These are phyloP conservation scores for Spodoptera frugiperda DNA, from an alignment of 1,140 invertebrate species.

Conservation along the genomic window DNA sequence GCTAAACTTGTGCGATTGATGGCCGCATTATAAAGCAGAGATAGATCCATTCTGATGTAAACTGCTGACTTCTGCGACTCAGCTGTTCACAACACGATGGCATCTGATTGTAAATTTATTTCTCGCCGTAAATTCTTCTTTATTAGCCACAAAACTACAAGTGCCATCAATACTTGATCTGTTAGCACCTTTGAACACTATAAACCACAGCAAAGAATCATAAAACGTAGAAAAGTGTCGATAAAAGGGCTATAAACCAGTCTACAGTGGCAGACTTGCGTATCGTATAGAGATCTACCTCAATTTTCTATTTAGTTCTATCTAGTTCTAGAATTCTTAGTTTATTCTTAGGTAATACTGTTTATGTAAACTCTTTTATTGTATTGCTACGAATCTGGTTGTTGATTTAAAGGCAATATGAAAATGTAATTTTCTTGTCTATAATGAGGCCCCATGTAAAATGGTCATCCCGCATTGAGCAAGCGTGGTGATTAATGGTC, in stretches of 20 bases:
- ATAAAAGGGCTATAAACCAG: constrained; percentile 11
- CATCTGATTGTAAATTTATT: too few species aligned
- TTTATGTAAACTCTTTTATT: not conserved
- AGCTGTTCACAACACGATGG: too few species aligned
- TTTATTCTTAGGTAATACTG: not conserved
- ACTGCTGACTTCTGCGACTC: too few species aligned
- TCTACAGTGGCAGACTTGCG: not conserved
- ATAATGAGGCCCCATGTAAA: too few species aligned
- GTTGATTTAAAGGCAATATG: too few species aligned
- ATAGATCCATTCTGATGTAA: too few species aligned
- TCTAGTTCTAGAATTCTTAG: not conserved
- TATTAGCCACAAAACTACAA: constrained; percentile 5
- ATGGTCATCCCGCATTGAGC: too few species aligned
- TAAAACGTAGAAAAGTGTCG: constrained; percentile 12
- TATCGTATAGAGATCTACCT: not conserved
- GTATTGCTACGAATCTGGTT: too few species aligned
- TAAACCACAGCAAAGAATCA: not conserved
- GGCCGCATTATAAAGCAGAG: too few species aligned
- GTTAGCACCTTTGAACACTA: constrained; percentile 17
- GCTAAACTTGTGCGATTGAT: too few species aligned
- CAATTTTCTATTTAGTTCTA: not conserved
- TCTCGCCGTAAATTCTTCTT: not conserved
- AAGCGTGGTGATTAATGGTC: too few species aligned
- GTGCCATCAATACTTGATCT: constrained; percentile 13
- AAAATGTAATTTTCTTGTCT: too few species aligned